Conservation (phyloP, 2,797 vertebrate genomes). For the Melanotaenia boesemani region DNA sequence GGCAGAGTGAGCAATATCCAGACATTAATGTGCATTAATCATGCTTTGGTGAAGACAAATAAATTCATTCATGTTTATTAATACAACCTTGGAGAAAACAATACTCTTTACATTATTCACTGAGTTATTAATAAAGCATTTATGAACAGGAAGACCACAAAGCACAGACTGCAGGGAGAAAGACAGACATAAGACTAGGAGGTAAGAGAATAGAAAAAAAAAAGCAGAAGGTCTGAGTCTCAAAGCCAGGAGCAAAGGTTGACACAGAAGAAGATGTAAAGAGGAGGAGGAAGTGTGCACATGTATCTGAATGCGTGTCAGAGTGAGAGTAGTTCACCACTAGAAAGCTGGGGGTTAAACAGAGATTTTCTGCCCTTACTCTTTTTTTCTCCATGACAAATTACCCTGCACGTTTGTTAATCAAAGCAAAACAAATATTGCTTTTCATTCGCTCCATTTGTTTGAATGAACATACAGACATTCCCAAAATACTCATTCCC, state of each 20-base stretch:
- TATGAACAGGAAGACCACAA: constrained; percentile 77
- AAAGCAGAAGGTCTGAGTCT: constrained; percentile 57
- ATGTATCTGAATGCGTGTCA: constrained; percentile 16
- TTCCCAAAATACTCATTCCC: constrained; percentile 88
- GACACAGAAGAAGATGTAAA: constrained; percentile 49
- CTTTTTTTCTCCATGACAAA: constrained; percentile 78
- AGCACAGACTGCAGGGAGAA: constrained; percentile 36
- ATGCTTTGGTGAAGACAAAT: constrained; percentile 88
- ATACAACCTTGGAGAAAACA: constrained; percentile 88
- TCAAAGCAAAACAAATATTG: constrained; percentile 90
- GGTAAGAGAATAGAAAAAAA: constrained; percentile 15
- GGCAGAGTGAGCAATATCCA: constrained; percentile 82
- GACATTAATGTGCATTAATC: constrained; percentile 87
- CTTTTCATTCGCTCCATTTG: constrained; percentile 88
- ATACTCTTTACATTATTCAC: constrained; percentile 88
- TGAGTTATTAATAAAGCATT: constrained; percentile 85
- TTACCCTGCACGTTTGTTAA: constrained; percentile 84
- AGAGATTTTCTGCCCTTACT: constrained; percentile 73
- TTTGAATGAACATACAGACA: constrained; percentile 85
- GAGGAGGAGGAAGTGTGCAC: constrained; percentile 19
- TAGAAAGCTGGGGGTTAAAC: constrained; percentile 72
- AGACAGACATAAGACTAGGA: constrained; percentile 15
- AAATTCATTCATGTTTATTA: constrained; percentile 90
- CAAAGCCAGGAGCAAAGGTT: constrained; percentile 72
- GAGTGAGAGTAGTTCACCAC: constrained; percentile 31